These are phyloP conservation scores for Linepithema humile DNA, from an alignment of 1,140 invertebrate species.

Conservation along the genomic window DNA sequence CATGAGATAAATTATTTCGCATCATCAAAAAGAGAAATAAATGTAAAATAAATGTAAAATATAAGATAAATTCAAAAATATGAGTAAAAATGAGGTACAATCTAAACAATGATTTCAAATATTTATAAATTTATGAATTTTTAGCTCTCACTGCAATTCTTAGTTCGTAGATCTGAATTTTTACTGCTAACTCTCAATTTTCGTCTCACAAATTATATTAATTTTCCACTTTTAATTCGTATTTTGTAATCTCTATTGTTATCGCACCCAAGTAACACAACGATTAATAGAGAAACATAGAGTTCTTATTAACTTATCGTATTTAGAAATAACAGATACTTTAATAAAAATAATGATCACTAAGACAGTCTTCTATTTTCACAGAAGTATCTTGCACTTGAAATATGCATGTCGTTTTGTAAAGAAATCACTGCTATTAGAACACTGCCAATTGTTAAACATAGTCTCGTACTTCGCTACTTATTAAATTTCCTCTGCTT, in stretches of 20 bases:
- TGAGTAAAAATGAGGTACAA: neutral
- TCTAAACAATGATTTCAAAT: neutral
- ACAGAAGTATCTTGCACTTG: neutral
- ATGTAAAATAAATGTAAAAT: neutral
- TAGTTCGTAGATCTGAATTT: neutral
- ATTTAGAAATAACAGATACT: neutral
- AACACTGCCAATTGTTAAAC: neutral
- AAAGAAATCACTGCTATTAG: neutral
- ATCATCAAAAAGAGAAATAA: conserved; percentile 1
- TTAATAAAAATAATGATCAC: neutral
- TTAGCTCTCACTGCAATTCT: neutral
- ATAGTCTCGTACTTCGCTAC: neutral
- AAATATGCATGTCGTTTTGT: neutral
- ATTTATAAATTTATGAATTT: neutral
- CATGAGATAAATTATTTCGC: conserved; percentile 5
- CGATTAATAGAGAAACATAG: neutral
- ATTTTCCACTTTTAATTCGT: neutral
- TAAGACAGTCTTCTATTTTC: neutral
- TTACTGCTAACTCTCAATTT: neutral
- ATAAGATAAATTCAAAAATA: neutral
- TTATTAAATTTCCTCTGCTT: conserved; percentile 21
- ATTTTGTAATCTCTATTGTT: neutral
- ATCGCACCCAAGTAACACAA: neutral
- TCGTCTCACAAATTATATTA: neutral
- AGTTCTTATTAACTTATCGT: neutral